A percentile compares a stretch with the other conserved stretches of the same genome.
These are phyloP conservation scores for Troilus luridus DNA, from an alignment of 2,888 invertebrate genomes.

Conservation along the genomic window DNA sequence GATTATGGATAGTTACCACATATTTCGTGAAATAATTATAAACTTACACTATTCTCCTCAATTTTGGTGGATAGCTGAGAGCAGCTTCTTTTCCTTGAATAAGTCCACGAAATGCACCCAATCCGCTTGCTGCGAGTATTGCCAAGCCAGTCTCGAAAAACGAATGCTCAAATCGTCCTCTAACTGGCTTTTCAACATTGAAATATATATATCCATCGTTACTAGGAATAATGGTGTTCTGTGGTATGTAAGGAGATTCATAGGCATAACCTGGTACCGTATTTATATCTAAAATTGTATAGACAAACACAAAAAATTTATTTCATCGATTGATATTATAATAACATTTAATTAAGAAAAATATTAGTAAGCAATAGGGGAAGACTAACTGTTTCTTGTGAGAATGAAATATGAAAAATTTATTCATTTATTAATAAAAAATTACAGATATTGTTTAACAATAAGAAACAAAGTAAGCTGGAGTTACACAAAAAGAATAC, in stretches of 20 bases:
- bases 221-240: not conserved
- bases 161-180: slow-evolving; percentile 48
- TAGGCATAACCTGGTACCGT: not conserved
- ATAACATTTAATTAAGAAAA: not conserved
- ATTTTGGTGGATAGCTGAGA: slow-evolving; percentile 22
- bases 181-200: slow-evolving; percentile 46
- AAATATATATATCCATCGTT: slow-evolving; percentile 50
- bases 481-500: too few species aligned
- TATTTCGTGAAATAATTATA: not conserved
- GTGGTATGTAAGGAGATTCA: slow-evolving; percentile 48
- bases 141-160: slow-evolving; percentile 53
- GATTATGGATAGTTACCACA: not conserved
- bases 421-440: not conserved
- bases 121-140: slow-evolving; percentile 36
- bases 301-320: not conserved
- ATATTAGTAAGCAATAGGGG: not conserved
- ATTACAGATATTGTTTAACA: not conserved
- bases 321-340: not conserved
- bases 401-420: not conserved
- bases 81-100: slow-evolving; percentile 52
- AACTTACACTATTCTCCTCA: slow-evolving; percentile 48
- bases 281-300: slow-evolving; percentile 41
- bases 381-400: too few species aligned
- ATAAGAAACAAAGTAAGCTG: too few species aligned
- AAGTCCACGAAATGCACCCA: slow-evolving; percentile 36